Evolutionary conservation across 2,888 invertebrate species (phyloP).

Genomic region (Drosophila neutralis): DNA sequence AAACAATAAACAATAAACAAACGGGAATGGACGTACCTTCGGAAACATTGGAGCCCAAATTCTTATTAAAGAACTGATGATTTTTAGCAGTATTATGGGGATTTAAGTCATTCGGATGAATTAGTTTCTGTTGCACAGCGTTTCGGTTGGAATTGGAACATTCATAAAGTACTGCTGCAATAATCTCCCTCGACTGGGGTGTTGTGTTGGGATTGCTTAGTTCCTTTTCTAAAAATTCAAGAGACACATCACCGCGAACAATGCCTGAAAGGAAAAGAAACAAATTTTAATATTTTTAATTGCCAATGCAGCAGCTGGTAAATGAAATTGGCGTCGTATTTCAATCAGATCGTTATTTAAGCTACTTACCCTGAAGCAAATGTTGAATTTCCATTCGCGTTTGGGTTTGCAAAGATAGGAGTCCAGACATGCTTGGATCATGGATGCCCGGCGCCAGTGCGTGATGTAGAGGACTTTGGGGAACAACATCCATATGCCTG

Average conservation of each 20-base stretch:
- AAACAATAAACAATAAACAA: not conserved
- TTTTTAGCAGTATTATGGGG: slow-evolving; percentile 27
- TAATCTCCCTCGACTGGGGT: slow-evolving; percentile 69
- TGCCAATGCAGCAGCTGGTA: not conserved
- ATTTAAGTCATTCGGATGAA: slow-evolving; percentile 29
- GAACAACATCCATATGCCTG: slow-evolving; percentile 27
- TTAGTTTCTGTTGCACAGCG: slow-evolving; percentile 28
- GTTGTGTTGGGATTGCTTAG: slow-evolving; percentile 86
- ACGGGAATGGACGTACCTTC: slow-evolving; percentile 44
- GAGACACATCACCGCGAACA: slow-evolving; percentile 91
- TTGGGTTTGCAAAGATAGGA: slow-evolving; percentile 34
- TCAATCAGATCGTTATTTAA: not conserved
- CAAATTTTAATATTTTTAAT: not conserved
- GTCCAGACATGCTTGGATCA: slow-evolving; percentile 30
- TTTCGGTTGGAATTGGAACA: slow-evolving; percentile 32
- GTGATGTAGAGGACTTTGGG: slow-evolving; percentile 29
- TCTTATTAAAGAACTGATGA: slow-evolving; percentile 36
- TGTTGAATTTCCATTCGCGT: slow-evolving; percentile 86
- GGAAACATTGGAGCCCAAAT: slow-evolving; percentile 23
- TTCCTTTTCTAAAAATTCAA: slow-evolving; percentile 91
- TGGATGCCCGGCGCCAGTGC: slow-evolving; percentile 26
- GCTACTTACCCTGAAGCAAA: slow-evolving; percentile 88
- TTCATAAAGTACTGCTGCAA: slow-evolving; percentile 74
- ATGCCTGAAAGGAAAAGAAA: slow-evolving; percentile 85
- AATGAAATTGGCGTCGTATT: not conserved